phyloP scores from a whole-genome alignment of 2,888 invertebrate species.

The Rhingia rostrata region DNA sequence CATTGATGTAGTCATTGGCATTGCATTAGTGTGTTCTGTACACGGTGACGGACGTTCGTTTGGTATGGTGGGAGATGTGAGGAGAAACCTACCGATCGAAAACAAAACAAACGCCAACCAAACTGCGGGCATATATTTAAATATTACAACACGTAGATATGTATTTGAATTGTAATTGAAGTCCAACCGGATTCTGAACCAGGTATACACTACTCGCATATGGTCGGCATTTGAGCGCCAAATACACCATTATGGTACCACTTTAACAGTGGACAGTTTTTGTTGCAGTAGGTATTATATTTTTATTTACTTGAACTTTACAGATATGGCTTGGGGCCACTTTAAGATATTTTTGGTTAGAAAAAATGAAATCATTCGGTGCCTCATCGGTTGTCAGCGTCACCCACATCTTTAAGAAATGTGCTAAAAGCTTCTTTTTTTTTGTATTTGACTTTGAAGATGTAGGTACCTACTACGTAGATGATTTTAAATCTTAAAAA shows the following conservation, averaged over 20 bases:
- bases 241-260: conserved; percentile 12
- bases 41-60: too few relatives aligned
- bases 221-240: conserved; percentile 52
- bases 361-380: conserved; percentile 56
- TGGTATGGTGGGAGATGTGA: not conserved
- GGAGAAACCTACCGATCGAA: conserved; percentile 4
- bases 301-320: conserved; percentile 4
- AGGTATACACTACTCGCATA: not conserved
- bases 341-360: conserved; percentile 42
- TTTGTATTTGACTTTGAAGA: not conserved
- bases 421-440: conserved; percentile 15
- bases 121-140: conserved; percentile 25
- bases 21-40: conserved; percentile 14
- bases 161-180: conserved; percentile 21
- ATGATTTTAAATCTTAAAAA: not conserved
- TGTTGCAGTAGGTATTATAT: too few relatives aligned
- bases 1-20: conserved; percentile 67
- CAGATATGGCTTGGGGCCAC: not conserved
- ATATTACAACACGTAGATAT: not conserved
- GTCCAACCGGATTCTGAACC: conserved; percentile 34
- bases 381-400: conserved; percentile 7
- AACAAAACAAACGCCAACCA: conserved; percentile 8
- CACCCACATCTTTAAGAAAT: conserved; percentile 36
- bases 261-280: not conserved
- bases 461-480: not conserved